phyloP scores from a whole-genome alignment of 2,797 vertebrate genomes.

The Micrastur ruficollis region DNA sequence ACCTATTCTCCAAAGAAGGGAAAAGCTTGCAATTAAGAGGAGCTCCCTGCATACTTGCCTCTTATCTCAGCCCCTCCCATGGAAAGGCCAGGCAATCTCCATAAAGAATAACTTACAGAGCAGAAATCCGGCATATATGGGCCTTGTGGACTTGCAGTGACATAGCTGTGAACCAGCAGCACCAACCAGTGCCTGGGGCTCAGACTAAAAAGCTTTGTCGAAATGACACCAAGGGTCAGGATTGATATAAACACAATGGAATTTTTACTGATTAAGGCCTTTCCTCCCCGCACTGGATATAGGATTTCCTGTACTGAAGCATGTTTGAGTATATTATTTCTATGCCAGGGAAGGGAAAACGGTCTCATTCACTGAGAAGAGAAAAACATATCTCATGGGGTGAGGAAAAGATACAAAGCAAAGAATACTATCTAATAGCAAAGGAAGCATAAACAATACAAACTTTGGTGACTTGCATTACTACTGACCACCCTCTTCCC shows the following conservation, averaged over 20 bases:
- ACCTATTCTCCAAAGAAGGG: constrained; percentile 6
- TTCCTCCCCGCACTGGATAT: constrained; percentile 32
- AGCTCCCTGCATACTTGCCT: not conserved
- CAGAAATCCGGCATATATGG: not conserved
- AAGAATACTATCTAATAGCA: not conserved
- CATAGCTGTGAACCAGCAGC: not conserved
- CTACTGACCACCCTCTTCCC: not conserved
- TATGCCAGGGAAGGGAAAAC: constrained; percentile 48
- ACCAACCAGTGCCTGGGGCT: constrained; percentile 34
- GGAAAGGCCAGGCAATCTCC: not conserved
- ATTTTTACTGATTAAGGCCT: constrained; percentile 60
- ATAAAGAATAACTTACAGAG: not conserved
- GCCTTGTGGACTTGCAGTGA: not conserved
- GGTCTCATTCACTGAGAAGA: not conserved
- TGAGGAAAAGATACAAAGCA: not conserved
- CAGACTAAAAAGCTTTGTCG: not conserved
- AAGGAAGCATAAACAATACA: not conserved
- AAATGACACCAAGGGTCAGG: constrained; percentile 1
- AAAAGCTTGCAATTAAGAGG: constrained; percentile 6
- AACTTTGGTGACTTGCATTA: not conserved
- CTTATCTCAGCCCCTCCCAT: not conserved
- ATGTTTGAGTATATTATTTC: constrained; percentile 23
- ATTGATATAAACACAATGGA: constrained; percentile 60
- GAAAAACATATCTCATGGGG: not conserved
- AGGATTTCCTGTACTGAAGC: constrained; percentile 59